Base-by-base conservation (phyloP, 2,888 invertebrate species). In the Drosophila siamana region DNA sequence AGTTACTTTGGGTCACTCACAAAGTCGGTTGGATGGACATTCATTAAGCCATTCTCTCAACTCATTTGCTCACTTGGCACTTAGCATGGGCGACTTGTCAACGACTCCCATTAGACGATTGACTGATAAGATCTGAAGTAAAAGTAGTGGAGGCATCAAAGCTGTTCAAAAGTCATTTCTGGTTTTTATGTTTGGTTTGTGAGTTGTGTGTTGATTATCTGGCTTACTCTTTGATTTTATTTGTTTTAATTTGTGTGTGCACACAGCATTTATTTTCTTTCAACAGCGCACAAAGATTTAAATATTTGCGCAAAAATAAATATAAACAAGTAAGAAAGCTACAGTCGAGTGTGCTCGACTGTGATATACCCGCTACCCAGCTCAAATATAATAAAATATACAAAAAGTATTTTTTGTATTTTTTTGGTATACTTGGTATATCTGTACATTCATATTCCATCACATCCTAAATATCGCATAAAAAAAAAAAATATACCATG, bases 161-260 rank as follows among this genome's bases (percentile, higher is more conserved):
- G 46, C 54, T 54, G 48, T 52, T 48, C 8, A 30, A 51, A 69
- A 69, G 54, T 60, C 59, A 74, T 78, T 57, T 57, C 44, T 59
- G 61, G 43, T 67, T 74, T 79, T 67, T 65, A 76, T 70, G 52
- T 54, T 48, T 56, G 38, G 13, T 59, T 22, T 86, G 76, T 69
- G 85, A 57, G 40, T 9, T 43, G 82, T 62, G 66, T 81, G 71
- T 69, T 81, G 71, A 71, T 84, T 69, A 9, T 28, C 28, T 52
- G 60, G 28, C 36, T 40, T 40, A 41, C 61, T 11, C 22, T 47
- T 33, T 22, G 59, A 56, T 26, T 75, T 50, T 48, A 60, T 69
- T 69, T 59, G 40, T 28, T 64, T 77, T 62, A 15, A 57, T 72
- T 61, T 55, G 44, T 2, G 44, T 56, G n/a, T 57, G 50, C 41